phyloP scores from a whole-genome alignment of 2,888 invertebrate genomes.

The Tineola bisselliella region DNA sequence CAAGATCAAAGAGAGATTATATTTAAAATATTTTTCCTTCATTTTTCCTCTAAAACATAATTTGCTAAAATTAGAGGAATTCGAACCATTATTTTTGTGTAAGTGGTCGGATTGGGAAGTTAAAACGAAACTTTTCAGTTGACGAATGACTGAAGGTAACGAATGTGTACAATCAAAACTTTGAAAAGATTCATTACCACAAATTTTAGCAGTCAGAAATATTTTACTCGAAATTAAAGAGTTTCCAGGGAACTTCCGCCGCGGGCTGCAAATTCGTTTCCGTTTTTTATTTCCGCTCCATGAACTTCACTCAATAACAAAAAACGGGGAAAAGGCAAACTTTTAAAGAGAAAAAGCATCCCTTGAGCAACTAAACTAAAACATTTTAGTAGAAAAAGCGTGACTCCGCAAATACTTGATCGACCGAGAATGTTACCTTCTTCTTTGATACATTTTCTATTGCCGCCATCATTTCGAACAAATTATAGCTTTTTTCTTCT shows the following conservation, averaged over 20 bases:
- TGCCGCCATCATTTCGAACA: background rate
- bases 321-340: constrained; percentile 8
- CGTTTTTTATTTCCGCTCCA: constrained; percentile 32
- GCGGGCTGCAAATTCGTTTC: constrained; percentile 27
- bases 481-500: background rate
- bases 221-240: constrained; percentile 31
- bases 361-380: constrained; percentile 8
- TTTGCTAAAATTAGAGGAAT: background rate
- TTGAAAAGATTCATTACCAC: constrained; percentile 56
- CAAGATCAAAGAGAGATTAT: background rate
- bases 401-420: constrained; percentile 10
- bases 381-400: constrained; percentile 9
- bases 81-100: constrained; percentile 6
- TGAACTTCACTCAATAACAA: constrained; percentile 16
- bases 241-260: constrained; percentile 23
- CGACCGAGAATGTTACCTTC: constrained; percentile 1
- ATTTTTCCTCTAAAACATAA: background rate
- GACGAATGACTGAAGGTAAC: constrained; percentile 51
- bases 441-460: background rate
- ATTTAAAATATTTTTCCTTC: background rate
- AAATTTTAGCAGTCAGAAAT: constrained; percentile 44
- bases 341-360: constrained; percentile 9
- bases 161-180: constrained; percentile 63
- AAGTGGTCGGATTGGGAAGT: constrained; percentile 31
- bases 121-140: constrained; percentile 43